These are phyloP conservation scores for Plestiodon gilberti DNA, from an alignment of 2,113 vertebrate genomes.

Conservation along the genomic window DNA sequence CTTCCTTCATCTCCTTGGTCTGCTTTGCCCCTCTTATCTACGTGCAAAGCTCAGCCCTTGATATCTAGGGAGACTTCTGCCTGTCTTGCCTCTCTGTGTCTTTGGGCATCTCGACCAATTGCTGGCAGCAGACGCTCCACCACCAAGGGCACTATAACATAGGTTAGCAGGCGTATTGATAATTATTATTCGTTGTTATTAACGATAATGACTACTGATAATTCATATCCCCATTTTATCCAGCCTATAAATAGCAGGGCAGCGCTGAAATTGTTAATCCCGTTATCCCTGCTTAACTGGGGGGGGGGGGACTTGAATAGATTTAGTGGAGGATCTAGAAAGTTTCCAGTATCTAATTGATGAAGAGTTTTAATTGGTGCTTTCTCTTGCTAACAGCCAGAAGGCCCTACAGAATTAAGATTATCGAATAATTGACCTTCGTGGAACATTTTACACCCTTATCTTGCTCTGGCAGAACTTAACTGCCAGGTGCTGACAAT, in stretches of 20 bases:
- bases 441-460: background rate
- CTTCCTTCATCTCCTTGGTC: no score
- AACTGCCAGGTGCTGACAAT: background rate
- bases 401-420: background rate
- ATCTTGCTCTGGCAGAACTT: background rate
- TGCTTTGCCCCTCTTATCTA: no score
- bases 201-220: no score
- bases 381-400: background rate
- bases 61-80: background rate
- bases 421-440: constrained; percentile 27
- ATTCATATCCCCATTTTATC: fast-evolving
- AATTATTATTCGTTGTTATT: no score
- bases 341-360: background rate
- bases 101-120: background rate
- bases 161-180: background rate
- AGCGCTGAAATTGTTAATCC: background rate
- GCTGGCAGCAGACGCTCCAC: background rate
- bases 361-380: constrained; percentile 4
- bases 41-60: background rate
- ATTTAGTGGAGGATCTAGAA: constrained; percentile 14
- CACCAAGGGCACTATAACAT: background rate
- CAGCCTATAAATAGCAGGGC: background rate
- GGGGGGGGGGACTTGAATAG: background rate
- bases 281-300: background rate
- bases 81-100: background rate